phyloP scores from a whole-genome alignment of 2,113 vertebrate species.

The Corythaixoides concolor region DNA sequence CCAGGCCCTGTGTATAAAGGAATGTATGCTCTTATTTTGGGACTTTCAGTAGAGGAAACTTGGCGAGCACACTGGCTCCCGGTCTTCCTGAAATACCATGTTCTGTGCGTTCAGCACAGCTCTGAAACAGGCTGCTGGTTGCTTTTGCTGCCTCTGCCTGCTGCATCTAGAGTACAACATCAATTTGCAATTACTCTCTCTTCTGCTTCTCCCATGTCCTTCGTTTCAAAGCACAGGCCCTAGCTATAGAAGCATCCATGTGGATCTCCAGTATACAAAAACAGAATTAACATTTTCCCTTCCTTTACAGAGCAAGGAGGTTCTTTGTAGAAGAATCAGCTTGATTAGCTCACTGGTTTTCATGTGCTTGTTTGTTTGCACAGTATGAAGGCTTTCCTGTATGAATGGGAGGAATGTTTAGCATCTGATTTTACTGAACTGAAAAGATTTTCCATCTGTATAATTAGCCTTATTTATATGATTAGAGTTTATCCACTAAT shows the following conservation, averaged over 20 bases:
- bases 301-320: background rate
- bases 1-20: background rate
- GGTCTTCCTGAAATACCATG: background rate
- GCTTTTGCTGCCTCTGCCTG: background rate
- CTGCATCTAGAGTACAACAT: background rate
- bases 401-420: conserved; percentile 27
- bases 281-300: background rate
- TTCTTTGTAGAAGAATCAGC: background rate
- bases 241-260: background rate
- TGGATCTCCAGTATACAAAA: background rate
- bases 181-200: background rate
- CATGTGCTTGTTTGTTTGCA: background rate
- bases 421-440: conserved; percentile 10
- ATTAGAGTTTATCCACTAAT: conserved; percentile 26
- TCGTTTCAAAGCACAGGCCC: background rate
- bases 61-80: background rate
- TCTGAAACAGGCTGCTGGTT: background rate
- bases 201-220: background rate
- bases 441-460: background rate
- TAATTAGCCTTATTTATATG: conserved; percentile 42
- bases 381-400: background rate
- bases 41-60: background rate
- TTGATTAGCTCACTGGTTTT: background rate
- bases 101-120: accelerated
- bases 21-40: background rate